A percentile compares a stretch with the other conserved stretches of the same genome.
Evolutionary conservation across 1,140 invertebrate genomes (phyloP).

Genomic region (Caenorhabditis tropicalis): DNA sequence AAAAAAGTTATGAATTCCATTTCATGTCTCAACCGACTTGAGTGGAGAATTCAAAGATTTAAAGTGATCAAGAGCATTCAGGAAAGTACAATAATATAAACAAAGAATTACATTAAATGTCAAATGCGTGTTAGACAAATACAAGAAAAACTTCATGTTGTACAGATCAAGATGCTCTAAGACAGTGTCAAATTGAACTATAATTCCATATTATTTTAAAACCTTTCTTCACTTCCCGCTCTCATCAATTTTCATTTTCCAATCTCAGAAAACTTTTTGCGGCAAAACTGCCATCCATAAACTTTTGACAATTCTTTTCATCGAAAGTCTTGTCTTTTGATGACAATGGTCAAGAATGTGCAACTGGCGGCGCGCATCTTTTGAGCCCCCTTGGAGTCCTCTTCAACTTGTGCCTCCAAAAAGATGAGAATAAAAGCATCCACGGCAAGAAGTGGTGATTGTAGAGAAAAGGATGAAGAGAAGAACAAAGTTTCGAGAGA

Average conservation of each 20-base stretch:
- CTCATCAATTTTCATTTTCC: neutral
- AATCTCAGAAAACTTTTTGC: constrained; percentile 10
- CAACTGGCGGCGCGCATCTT: constrained; percentile 1
- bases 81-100: too few species aligned
- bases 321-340: constrained; percentile 28
- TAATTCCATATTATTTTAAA: too few species aligned
- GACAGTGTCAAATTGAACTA: too few species aligned
- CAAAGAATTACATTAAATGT: too few species aligned
- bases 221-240: too few species aligned
- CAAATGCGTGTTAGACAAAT: too few species aligned
- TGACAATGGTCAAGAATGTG: constrained; percentile 33
- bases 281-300: constrained; percentile 24
- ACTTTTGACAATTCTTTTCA: constrained; percentile 31
- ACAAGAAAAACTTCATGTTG: too few species aligned
- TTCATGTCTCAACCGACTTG: too few species aligned
- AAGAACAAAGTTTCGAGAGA: neutral
- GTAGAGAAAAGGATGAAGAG: neutral
- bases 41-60: too few species aligned
- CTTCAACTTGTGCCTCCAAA: constrained; percentile 41
- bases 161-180: too few species aligned
- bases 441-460: constrained; percentile 22
- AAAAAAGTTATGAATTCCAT: too few species aligned
- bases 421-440: neutral
- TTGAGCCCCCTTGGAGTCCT: constrained; percentile 15
- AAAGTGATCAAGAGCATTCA: too few species aligned